Evolutionary conservation across 37 sponge, comb jelly and placozoan species (phyloP).

Genomic region (Lycopodina hypogea): DNA sequence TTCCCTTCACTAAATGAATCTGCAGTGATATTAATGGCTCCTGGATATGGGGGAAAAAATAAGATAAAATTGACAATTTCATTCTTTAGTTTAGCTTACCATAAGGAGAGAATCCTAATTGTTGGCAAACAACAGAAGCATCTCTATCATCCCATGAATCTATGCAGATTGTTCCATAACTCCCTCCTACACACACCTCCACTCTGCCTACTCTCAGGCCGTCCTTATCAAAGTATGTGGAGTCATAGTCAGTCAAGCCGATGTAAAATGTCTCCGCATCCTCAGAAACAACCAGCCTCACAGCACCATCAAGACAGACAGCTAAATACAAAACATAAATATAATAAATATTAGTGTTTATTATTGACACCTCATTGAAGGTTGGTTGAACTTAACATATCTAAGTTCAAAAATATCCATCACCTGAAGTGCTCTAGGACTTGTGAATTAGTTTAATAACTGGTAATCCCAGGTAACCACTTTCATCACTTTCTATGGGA

Average conservation of each 20-base stretch:
- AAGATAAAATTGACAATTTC: not conserved
- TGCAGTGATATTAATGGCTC: conserved; percentile 26
- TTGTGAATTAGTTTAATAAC: no score
- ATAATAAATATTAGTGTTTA: not conserved
- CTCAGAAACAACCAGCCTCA: conserved; percentile 19
- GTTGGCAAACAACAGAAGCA: conserved; percentile 49
- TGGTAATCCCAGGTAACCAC: no score
- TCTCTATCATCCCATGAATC: conserved; percentile 33
- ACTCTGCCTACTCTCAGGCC: conserved; percentile 39
- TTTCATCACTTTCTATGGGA: no score
- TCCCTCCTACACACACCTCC: conserved; percentile 42
- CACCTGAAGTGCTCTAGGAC: no score
- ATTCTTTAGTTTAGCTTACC: conserved; percentile 2
- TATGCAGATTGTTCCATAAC: conserved; percentile 42
- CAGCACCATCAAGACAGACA: conserved; percentile 11
- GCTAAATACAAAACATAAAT: not conserved
- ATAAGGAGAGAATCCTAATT: conserved; percentile 38
- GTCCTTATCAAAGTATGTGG: conserved; percentile 29
- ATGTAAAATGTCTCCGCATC: conserved; percentile 22
- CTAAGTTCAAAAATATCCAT: no score
- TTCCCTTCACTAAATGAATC: conserved; percentile 19
- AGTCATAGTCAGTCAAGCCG: conserved; percentile 15
- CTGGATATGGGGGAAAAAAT: not conserved
- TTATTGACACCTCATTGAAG: not conserved
- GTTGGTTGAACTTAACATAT: no score